Conservation (phyloP, 2,113 vertebrate genomes). For the Nibea coibor region DNA sequence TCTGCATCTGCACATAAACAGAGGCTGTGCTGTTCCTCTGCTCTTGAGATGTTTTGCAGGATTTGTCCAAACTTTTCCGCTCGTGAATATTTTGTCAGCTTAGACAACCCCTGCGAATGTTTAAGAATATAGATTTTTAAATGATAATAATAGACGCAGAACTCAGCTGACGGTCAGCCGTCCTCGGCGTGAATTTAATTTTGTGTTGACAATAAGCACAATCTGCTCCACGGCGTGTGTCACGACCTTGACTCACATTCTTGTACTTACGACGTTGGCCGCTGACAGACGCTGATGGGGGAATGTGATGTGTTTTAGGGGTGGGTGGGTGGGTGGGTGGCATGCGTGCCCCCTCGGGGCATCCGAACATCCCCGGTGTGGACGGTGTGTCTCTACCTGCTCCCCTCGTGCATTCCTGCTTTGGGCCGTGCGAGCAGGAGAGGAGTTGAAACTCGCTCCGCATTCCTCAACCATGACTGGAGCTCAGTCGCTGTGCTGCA, state of each 20-base stretch:
- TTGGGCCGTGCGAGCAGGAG: constrained; percentile 58
- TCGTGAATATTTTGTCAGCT: constrained; percentile 1
- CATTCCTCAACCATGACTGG: constrained; percentile 78
- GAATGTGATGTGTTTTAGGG: constrained; percentile 23
- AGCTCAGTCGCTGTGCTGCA: constrained; percentile 52
- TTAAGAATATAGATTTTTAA: neutral
- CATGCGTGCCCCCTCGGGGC: neutral
- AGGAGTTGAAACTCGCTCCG: constrained; percentile 74
- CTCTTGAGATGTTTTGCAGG: neutral
- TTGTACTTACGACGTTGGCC: neutral
- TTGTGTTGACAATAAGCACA: constrained; percentile 25
- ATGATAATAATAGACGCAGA: neutral
- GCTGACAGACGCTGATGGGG: constrained; percentile 5
- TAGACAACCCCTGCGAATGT: neutral
- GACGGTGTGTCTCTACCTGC: constrained; percentile 71
- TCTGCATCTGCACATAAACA: constrained; percentile 28
- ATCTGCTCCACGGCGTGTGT: neutral
- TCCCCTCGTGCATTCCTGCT: constrained; percentile 67
- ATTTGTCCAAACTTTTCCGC: neutral
- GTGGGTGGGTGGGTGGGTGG: neutral
- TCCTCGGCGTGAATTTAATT: constrained; percentile 18
- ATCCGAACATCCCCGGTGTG: constrained; percentile 7
- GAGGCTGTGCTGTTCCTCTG: neutral
- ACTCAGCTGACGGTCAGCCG: constrained; percentile 18
- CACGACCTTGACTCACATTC: constrained; percentile 25